Evolutionary conservation across 1,140 invertebrate genomes (phyloP).

Genomic region (Nautilus pompilius): DNA sequence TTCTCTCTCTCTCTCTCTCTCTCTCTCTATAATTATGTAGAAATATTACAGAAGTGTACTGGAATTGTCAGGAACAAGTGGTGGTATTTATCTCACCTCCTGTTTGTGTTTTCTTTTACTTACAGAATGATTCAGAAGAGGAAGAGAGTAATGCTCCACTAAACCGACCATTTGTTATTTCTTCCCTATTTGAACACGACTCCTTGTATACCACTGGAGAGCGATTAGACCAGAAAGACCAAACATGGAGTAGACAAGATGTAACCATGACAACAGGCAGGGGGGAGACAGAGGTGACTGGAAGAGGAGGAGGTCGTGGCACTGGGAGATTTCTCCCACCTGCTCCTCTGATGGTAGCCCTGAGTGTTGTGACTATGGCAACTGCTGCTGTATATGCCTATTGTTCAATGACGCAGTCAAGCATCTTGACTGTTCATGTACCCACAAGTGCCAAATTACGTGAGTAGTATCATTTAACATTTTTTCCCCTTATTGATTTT

Average conservation of each 20-base stretch:
- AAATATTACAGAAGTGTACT: too few species aligned
- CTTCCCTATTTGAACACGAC: too few species aligned
- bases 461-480: background rate
- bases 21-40: too few species aligned
- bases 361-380: slow-evolving; percentile 2
- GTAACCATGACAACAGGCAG: slow-evolving; percentile 6
- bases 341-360: slow-evolving; percentile 3
- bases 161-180: too few species aligned
- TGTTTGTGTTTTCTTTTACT: too few species aligned
- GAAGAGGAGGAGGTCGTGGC: background rate
- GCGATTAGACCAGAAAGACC: background rate
- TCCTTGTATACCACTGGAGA: too few species aligned
- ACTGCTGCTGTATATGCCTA: slow-evolving; percentile 1
- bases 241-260: slow-evolving; percentile 4
- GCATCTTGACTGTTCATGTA: background rate
- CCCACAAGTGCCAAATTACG: slow-evolving; percentile 3
- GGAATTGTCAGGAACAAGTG: too few species aligned
- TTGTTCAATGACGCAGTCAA: slow-evolving; percentile 1
- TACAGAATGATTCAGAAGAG: too few species aligned
- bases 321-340: slow-evolving; percentile 2
- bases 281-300: background rate
- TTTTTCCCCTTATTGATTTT: background rate
- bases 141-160: too few species aligned
- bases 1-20: too few species aligned
- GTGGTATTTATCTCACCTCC: too few species aligned